Evolutionary conservation across 2,888 invertebrate species (phyloP), one percentile per base, ranked within the genome.

Genomic region (Tetranychus truncatus): DNA sequence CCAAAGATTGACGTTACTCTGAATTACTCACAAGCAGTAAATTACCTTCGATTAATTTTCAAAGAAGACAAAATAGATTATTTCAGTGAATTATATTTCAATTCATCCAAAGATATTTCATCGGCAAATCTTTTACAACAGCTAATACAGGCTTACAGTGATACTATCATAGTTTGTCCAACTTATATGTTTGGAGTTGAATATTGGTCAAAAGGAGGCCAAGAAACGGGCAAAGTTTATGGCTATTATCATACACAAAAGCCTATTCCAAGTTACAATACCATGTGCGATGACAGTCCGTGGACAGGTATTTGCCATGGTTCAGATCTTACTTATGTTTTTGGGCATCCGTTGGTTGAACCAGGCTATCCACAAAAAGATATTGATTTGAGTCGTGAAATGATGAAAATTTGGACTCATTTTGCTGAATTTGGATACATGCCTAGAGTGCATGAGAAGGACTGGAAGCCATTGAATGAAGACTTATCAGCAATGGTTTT

Each of bases 281-380:
- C 34, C 34, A 34, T 34, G 5, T 67, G 67, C n/a, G 67, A 67
- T 67, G n/a, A 11, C 11, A 67, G 67, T 18, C 6, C 75, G 45
- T 77, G 77, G 77, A 71, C 74, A 73, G 77, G 77, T 4, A 55
- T 74, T 2, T 76, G 76, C 71, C 77, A 77, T 66, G 66, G 72
- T 18, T 75, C 72, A 66, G 77, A 77, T 66, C 45, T 77, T 5
- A 74, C 66, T 20, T 72, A 71, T 7, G 44, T 76, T n/a, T 76
- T 76, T 71, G 76, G 76, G 6, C 21, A 55, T 8, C 76, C 76
- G 1, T 75, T 76, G 18, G 71, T 67, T 6, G 66, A 76, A 21
- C 72, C 45, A 34, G 34, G 34, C 34, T 34, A 34, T 34, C 34
- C 34, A 34, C 34, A 34, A 34, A 3, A 71, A 66, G 9, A 45